A percentile compares a stretch with the other conserved stretches of the same genome.
These are phyloP conservation scores for Heliconius erato DNA, from an alignment of 2,888 invertebrate species.

Conservation along the genomic window DNA sequence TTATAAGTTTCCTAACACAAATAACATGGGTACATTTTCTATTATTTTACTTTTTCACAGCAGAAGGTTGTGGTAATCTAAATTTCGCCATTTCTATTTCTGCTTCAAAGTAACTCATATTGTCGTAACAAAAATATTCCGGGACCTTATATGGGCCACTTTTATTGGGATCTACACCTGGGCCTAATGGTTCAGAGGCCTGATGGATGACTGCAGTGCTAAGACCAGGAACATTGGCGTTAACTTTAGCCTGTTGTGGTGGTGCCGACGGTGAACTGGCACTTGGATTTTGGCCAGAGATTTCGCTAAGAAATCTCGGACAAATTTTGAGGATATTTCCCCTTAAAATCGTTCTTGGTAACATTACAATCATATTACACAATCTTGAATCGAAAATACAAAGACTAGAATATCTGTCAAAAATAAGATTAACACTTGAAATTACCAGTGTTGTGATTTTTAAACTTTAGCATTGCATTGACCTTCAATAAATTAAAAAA, in stretches of 20 bases:
- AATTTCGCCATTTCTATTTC: slow-evolving; percentile 94
- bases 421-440: slow-evolving; percentile 3
- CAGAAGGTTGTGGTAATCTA: slow-evolving; percentile 92
- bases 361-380: slow-evolving; percentile 66
- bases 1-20: background rate
- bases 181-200: slow-evolving; percentile 87
- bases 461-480: background rate
- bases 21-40: background rate
- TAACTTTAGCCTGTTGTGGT: slow-evolving; percentile 55
- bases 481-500: background rate
- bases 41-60: slow-evolving; percentile 69
- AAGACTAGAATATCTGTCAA: slow-evolving; percentile 46
- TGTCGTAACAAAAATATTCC: slow-evolving; percentile 94
- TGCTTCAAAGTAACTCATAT: slow-evolving; percentile 92
- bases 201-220: slow-evolving; percentile 86
- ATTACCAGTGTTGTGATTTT: slow-evolving; percentile 10
- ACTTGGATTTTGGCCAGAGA: slow-evolving; percentile 56
- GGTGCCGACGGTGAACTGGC: slow-evolving; percentile 55
- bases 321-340: slow-evolving; percentile 45
- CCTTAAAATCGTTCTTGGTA: slow-evolving; percentile 54
- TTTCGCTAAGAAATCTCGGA: slow-evolving; percentile 67
- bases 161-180: slow-evolving; percentile 88
- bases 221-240: slow-evolving; percentile 87
- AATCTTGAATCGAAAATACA: slow-evolving; percentile 58
- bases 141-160: slow-evolving; percentile 92